Evolutionary conservation across 2,888 invertebrate genomes (phyloP).

Genomic region (Callinectes sapidus): DNA sequence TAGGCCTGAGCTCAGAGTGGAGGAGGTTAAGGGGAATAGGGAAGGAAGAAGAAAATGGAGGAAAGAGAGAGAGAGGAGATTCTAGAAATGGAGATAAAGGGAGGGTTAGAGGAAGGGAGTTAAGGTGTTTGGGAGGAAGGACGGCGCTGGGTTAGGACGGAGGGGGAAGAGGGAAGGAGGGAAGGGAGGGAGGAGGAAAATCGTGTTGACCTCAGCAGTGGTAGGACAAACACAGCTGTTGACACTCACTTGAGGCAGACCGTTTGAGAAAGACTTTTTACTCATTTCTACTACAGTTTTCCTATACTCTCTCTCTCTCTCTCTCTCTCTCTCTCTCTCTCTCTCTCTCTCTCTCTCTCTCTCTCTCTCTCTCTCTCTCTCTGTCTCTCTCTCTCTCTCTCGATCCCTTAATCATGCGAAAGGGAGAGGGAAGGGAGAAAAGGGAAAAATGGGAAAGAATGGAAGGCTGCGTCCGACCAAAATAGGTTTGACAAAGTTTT

Average conservation of each 20-base stretch:
- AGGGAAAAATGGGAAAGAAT: background rate
- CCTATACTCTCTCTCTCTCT: background rate
- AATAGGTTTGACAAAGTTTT: background rate
- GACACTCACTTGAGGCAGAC: background rate
- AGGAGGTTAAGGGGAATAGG: background rate
- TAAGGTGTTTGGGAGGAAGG: background rate
- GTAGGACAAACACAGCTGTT: background rate
- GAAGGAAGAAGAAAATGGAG: background rate
- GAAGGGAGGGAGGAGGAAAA: background rate
- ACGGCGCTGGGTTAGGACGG: background rate
- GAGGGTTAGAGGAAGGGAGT: background rate
- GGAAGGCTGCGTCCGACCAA: background rate
- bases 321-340: constrained; percentile 7
- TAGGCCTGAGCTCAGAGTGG: background rate
- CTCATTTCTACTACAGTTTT: background rate
- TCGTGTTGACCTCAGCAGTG: background rate
- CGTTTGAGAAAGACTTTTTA: background rate
- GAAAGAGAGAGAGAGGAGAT: background rate
- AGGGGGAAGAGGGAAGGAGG: background rate
- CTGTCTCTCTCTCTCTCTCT: constrained; percentile 16
- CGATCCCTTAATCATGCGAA: background rate
- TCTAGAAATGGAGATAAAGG: background rate
- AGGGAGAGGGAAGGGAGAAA: background rate
- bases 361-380: constrained; percentile 49
- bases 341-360: constrained; percentile 41